Evolutionary conservation across 2,797 vertebrate species (phyloP), one percentile per base, ranked within the genome.

Genomic region (Danionella dracula): DNA sequence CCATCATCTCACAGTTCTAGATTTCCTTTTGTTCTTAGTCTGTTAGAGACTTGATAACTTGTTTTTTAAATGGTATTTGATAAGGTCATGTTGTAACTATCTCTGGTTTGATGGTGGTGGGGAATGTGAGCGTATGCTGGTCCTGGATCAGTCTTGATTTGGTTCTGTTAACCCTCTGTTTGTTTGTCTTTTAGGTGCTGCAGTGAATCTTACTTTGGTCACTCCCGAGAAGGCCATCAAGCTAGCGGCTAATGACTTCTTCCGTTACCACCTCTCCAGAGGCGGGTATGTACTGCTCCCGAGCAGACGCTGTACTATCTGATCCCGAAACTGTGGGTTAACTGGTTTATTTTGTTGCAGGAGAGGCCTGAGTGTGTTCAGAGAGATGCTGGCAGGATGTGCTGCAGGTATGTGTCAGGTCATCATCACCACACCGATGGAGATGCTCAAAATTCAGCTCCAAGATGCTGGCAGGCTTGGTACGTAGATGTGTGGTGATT

Each of bases 361-460:
- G 58, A 90, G 87, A 63, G 83, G 89, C 4, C 71, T 93, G 71
- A 88, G 84, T 0, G 83, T 93, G 40, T 73, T 87, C 15, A 91
- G 83, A 81, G 91, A 93, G 77, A 93, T 93, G 92, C 56, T 93
- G 76, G 89, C 91, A 5, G 92, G 92, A 2, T 93, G 92, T 75
- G 91, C 89, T 59, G 92, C 92, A 0, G 92, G 92, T 68, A 89
- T 88, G 81, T 91, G 89, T 41, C 91, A 93, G 61, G 92, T 93
- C n/a, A 41, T 93, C 51, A 44, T 93, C 65, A 93, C 92, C 6
- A 92, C 91, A 21, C 92, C 92, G 0, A 93, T 93, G 92, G 92
- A 93, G 73, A 93, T 93, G 92, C 88, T 93, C 2, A 93, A 93
- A 83, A 93, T 93, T 51, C 91, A 93, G 74, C 75, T 93, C 0